Percentiles rank a stretch among this genome's conserved stretches.
Conservation (phyloP, 2,113 vertebrate species). For the Chitala chitala region DNA sequence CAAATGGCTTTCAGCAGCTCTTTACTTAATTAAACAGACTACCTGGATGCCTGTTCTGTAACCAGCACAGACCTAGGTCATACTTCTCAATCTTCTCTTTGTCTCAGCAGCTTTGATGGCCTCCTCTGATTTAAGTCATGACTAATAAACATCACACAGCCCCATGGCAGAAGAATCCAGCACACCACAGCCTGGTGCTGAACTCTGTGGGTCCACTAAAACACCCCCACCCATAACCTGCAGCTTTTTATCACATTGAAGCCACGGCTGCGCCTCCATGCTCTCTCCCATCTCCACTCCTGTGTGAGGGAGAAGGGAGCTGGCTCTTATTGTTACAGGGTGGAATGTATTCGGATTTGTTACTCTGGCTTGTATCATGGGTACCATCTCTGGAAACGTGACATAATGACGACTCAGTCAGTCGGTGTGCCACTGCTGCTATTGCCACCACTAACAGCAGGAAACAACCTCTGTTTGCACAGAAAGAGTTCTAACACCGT, state of each 20-base stretch:
- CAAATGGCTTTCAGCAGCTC: neutral
- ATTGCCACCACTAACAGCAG: no score
- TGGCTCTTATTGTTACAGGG: no score
- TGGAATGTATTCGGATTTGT: no score
- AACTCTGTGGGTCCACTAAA: neutral
- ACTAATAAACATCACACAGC: constrained; percentile 37
- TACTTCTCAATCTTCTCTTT: constrained; percentile 37
- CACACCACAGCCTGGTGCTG: constrained; percentile 30
- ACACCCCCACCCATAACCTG: neutral
- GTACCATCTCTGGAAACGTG: no score
- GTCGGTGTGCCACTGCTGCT: no score
- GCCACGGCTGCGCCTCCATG: no score
- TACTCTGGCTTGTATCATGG: no score
- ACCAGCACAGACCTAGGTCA: constrained; percentile 47
- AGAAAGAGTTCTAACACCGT: no score
- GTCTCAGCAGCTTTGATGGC: constrained; percentile 43
- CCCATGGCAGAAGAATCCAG: constrained; percentile 35
- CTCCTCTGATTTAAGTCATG: constrained; percentile 51
- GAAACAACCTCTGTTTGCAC: no score
- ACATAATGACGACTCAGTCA: no score
- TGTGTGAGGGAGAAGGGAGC: no score
- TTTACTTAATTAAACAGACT: constrained; percentile 18
- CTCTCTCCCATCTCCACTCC: no score
- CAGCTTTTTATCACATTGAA: neutral
- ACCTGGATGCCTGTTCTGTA: constrained; percentile 24